Evolutionary conservation across 53 echinoderm and acorn worm genomes (phyloP), one percentile per base, ranked within the genome.

Genomic region (Apostichopus leukothele): DNA sequence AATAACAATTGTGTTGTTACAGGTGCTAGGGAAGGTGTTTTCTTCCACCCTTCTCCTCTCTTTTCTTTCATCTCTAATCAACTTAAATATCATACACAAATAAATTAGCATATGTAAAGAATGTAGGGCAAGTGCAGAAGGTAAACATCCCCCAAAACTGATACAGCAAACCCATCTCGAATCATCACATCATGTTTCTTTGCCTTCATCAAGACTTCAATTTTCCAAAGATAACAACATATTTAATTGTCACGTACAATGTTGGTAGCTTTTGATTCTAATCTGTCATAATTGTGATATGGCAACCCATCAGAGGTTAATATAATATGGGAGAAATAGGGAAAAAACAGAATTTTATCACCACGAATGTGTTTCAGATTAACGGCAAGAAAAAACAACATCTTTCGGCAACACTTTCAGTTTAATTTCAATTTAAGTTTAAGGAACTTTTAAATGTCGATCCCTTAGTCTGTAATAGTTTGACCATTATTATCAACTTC

Each of bases 1-100:
- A 71, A 71, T 71, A 71, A 71, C 71, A 71, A 71, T 71, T 71
- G 71, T 71, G 71, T 71, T 71, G 71, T 71, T 71, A 71, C 71
- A 71, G 71, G 71, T 21, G 71, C 71, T 16, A 18, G 5, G 18
- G 71, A 71, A 63, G 16, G 16, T 63, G 12, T 11, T 63, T 63
- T 63, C 16, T 63, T 7, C 63, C 63, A 11, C 63, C 63, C 16
- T 63, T 63, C 63, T 71, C 4, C 4, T 71, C 5, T 71, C 21
- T 7, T n/a, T 71, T 18, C 18, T 18, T 71, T 71, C 71, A 6
- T 16, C 4, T 19, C 18, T 19, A 71, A 71, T 71, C 71, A 18
- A 71, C 71, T 71, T 71, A 71, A 71, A 71, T 13, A 71, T 71
- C 14, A 71, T 16, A 71, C 71, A n/a, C 71, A 18, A 68, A 71